phyloP scores from a whole-genome alignment of 37 sponge, comb jelly and placozoan species.

The Lycopodina hypogea region DNA sequence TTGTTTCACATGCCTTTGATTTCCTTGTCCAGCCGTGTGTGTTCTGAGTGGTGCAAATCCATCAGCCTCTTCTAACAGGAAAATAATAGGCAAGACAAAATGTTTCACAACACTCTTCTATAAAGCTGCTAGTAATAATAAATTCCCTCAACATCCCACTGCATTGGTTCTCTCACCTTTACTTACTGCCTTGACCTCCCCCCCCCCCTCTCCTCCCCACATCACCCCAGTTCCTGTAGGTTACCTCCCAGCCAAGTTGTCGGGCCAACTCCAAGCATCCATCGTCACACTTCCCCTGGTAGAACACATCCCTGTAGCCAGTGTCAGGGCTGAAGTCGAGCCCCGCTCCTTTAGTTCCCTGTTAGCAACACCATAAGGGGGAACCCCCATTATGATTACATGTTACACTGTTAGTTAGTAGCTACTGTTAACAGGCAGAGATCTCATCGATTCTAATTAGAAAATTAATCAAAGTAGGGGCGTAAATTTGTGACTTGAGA shows the following conservation, averaged over 20 bases:
- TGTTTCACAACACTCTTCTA: too few relatives aligned
- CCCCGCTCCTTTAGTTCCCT: constrained; percentile 54
- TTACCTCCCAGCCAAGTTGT: constrained; percentile 82
- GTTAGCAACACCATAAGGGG: constrained; percentile 71
- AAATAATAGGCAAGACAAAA: neutral
- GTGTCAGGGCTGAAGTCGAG: constrained; percentile 75
- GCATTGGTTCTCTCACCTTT: too few relatives aligned
- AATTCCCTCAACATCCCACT: too few relatives aligned
- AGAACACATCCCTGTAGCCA: constrained; percentile 88
- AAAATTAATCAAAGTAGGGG: neutral
- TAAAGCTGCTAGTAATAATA: too few relatives aligned
- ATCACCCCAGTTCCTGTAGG: neutral
- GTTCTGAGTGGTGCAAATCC: constrained; percentile 8
- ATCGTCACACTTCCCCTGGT: constrained; percentile 73
- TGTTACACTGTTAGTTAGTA: neutral
- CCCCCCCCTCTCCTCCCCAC: too few relatives aligned
- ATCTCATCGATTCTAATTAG: neutral
- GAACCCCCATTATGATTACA: constrained; percentile 21
- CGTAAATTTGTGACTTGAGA: too few relatives aligned
- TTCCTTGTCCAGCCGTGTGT: constrained; percentile 23
- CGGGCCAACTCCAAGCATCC: constrained; percentile 74
- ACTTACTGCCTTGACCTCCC: too few relatives aligned
- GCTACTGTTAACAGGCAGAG: neutral
- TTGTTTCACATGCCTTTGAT: neutral
- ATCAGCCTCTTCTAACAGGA: constrained; percentile 27